Evolutionary conservation across 2,888 invertebrate genomes (phyloP).

Genomic region (Cremastinae sp.): DNA sequence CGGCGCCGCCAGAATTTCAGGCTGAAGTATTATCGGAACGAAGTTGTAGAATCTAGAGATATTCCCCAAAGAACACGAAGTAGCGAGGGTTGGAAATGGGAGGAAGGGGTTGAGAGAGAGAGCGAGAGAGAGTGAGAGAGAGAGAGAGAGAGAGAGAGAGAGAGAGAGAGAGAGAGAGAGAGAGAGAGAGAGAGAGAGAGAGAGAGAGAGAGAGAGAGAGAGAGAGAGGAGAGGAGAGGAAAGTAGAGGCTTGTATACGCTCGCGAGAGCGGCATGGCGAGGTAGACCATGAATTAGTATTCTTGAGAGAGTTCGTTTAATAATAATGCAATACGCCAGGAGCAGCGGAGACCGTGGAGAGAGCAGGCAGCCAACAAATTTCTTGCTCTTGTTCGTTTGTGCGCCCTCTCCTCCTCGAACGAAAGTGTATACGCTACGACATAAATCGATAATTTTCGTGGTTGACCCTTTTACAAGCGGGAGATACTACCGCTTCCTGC

Average conservation of each 20-base stretch:
- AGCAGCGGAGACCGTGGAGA: too few relatives aligned
- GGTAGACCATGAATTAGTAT: slow-evolving; percentile 50
- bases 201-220: too few relatives aligned
- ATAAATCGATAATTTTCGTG: too few relatives aligned
- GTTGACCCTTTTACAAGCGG: too few relatives aligned
- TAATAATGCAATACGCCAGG: slow-evolving; percentile 56
- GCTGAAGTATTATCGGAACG: slow-evolving; percentile 47
- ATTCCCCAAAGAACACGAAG: slow-evolving; percentile 38
- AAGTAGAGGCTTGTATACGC: too few relatives aligned
- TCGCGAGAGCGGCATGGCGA: too few relatives aligned
- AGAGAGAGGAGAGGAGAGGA: too few relatives aligned
- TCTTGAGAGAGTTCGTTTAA: slow-evolving; percentile 55
- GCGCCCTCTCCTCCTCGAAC: neutral
- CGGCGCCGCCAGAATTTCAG: slow-evolving; percentile 16
- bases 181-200: too few relatives aligned
- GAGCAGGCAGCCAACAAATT: slow-evolving; percentile 17
- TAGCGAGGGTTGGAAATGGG: slow-evolving; percentile 11
- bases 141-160: slow-evolving; percentile 15
- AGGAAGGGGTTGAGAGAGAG: too few relatives aligned
- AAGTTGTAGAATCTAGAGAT: slow-evolving; percentile 48
- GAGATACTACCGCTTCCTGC: too few relatives aligned
- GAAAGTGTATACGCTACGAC: neutral
- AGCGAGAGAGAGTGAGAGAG: slow-evolving; percentile 6
- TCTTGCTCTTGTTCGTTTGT: slow-evolving; percentile 30
- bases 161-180: too few relatives aligned